These are phyloP conservation scores for Alviniconcha strummeri DNA, from an alignment of 2,888 invertebrate genomes.

Conservation along the genomic window DNA sequence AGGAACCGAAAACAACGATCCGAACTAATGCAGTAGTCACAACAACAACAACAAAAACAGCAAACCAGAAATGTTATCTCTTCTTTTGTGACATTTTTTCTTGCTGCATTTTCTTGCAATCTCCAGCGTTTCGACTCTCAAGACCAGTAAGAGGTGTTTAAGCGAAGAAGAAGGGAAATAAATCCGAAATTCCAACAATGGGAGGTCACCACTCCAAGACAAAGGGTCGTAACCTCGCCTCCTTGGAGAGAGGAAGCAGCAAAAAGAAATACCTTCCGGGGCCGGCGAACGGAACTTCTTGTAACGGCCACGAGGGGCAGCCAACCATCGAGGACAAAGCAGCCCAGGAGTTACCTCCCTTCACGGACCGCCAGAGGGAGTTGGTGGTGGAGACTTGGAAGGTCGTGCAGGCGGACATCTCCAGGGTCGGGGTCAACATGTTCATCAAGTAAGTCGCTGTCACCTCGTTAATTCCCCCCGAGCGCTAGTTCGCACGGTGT, in stretches of 20 bases:
- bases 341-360: constrained; percentile 45
- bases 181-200: constrained; percentile 19
- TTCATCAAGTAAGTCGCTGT: constrained; percentile 59
- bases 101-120: too few relatives aligned
- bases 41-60: too few relatives aligned
- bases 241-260: constrained; percentile 29
- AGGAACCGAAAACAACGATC: too few relatives aligned
- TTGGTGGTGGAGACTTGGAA: constrained; percentile 58
- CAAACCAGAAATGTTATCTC: too few relatives aligned
- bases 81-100: too few relatives aligned
- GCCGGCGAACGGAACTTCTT: constrained; percentile 27
- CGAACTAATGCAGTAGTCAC: too few relatives aligned
- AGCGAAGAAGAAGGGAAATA: too few relatives aligned
- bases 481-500: background rate
- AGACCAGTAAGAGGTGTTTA: too few relatives aligned
- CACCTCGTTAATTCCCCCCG: background rate
- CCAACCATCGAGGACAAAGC: constrained; percentile 38
- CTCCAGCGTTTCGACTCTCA: too few relatives aligned
- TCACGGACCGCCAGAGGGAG: constrained; percentile 58
- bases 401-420: constrained; percentile 58
- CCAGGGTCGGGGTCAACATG: constrained; percentile 61
- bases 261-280: constrained; percentile 37
- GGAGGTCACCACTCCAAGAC: constrained; percentile 35
- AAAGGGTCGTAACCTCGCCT: constrained; percentile 21
- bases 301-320: constrained; percentile 16